phyloP scores from a whole-genome alignment of 2,113 vertebrate species.

The Spea bombifrons region DNA sequence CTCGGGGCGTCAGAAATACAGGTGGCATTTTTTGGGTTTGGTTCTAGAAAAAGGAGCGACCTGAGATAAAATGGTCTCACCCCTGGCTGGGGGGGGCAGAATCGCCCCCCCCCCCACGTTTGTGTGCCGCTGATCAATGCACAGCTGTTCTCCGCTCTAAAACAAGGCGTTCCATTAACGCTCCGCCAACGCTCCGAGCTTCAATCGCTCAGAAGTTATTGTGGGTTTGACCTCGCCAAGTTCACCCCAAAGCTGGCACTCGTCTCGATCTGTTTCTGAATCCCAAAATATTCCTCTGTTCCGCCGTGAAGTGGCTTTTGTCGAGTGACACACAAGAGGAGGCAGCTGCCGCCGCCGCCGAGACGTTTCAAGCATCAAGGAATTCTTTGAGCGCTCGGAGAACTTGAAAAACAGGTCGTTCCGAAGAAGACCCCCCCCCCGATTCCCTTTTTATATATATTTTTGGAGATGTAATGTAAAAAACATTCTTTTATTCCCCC shows the following conservation, averaged over 20 bases:
- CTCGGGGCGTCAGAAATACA: no score
- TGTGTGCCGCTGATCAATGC: no score
- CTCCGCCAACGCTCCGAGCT: neutral
- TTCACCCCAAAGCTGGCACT: neutral
- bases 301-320: neutral
- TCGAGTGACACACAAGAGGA: neutral
- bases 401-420: no score
- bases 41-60: no score
- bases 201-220: neutral
- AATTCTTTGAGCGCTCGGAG: neutral
- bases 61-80: no score
- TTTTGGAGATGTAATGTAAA: no score
- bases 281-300: conserved; percentile 1
- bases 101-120: no score
- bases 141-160: neutral
- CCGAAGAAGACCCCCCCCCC: no score
- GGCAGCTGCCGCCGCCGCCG: neutral
- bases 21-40: no score
- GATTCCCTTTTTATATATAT: no score
- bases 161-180: neutral
- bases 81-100: no score
- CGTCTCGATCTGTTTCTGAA: neutral
- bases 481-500: no score
- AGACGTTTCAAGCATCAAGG: neutral
- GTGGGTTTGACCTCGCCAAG: neutral